phyloP scores from a whole-genome alignment of 2,113 vertebrate species.

The Urocolius indicus region DNA sequence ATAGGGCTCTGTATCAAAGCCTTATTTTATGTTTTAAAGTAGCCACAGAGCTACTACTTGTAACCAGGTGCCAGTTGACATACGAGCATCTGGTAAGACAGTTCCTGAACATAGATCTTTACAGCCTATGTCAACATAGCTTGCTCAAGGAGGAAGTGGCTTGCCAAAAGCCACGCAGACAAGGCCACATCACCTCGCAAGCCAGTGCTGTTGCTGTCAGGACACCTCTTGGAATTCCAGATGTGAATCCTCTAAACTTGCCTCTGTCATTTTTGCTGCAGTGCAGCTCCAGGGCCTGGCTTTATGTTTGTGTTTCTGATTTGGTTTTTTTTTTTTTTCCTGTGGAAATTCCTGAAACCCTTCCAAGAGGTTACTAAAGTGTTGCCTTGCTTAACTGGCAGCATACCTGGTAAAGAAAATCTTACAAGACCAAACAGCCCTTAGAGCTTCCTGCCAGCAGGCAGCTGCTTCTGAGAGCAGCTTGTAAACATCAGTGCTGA shows the following conservation, averaged over 20 bases:
- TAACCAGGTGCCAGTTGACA: neutral
- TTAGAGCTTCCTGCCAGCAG: neutral
- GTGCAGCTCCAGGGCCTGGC: neutral
- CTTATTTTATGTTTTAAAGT: neutral
- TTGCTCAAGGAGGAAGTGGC: no score
- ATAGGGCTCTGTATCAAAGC: neutral
- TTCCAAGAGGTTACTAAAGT: neutral
- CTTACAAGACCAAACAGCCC: neutral
- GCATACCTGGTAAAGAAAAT: neutral
- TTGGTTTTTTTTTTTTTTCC: neutral
- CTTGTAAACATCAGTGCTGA: neutral
- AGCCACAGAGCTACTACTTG: neutral
- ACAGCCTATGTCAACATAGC: no score
- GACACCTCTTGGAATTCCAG: neutral
- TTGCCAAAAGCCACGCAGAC: neutral
- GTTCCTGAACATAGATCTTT: neutral
- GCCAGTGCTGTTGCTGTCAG: neutral
- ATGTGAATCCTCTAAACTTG: neutral
- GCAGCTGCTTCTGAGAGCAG: neutral
- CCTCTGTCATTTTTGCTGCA: neutral
- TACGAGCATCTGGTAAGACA: neutral
- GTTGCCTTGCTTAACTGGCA: neutral
- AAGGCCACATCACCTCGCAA: neutral
- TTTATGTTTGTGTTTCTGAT: neutral
- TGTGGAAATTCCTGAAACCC: slow-evolving; percentile 15